A percentile compares a stretch with the other conserved stretches of the same genome.
These are phyloP conservation scores for Lithophane semibrunnea DNA, from an alignment of 2,888 invertebrate genomes.

Conservation along the genomic window DNA sequence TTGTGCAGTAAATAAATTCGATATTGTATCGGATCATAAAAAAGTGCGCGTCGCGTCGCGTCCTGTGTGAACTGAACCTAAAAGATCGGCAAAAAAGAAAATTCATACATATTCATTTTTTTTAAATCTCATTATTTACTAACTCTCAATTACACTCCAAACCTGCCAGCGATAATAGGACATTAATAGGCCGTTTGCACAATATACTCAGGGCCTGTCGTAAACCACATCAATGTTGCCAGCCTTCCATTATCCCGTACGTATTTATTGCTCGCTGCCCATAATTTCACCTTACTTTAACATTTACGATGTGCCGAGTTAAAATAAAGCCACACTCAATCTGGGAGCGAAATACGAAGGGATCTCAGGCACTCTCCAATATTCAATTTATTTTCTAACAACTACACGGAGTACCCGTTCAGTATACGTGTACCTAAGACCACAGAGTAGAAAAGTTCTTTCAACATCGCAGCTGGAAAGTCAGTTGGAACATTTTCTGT, in stretches of 20 bases:
- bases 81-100: neutral
- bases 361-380: constrained; percentile 78
- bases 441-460: constrained; percentile 67
- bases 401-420: constrained; percentile 73
- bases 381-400: constrained; percentile 88
- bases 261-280: constrained; percentile 69
- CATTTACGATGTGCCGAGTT: constrained; percentile 79
- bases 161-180: constrained; percentile 54
- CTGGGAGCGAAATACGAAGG: constrained; percentile 76
- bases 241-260: constrained; percentile 66
- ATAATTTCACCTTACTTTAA: constrained; percentile 74
- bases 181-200: constrained; percentile 64
- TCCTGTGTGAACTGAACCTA: too few relatives aligned
- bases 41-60: too few relatives aligned
- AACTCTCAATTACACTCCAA: constrained; percentile 36
- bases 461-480: neutral
- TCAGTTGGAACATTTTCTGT: constrained; percentile 45
- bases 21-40: too few relatives aligned
- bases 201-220: constrained; percentile 56
- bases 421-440: constrained; percentile 57
- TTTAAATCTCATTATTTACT: constrained; percentile 26
- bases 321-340: constrained; percentile 84
- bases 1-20: too few relatives aligned
- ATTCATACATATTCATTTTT: neutral
- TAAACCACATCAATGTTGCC: constrained; percentile 67